A percentile compares a stretch with the other conserved stretches of the same genome.
phyloP scores from a whole-genome alignment of 2,113 vertebrate genomes.

The Sclerurus mexicanus region DNA sequence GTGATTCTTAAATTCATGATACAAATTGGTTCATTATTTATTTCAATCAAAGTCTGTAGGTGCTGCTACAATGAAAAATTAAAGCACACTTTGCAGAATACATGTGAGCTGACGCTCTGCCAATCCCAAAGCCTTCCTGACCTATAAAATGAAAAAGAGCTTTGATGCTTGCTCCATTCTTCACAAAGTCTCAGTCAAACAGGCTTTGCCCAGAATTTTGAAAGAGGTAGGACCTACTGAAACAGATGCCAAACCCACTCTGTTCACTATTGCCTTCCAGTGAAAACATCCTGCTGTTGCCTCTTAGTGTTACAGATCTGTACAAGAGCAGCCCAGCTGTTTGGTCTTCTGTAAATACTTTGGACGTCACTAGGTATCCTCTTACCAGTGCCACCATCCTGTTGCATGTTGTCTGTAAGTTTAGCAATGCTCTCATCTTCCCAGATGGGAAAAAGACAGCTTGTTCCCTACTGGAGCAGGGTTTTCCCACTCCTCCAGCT shows the following conservation, averaged over 20 bases:
- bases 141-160: slow-evolving; percentile 5
- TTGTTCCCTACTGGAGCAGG: neutral
- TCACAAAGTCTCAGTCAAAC: neutral
- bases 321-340: neutral
- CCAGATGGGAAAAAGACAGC: neutral
- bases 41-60: slow-evolving; percentile 34
- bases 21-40: slow-evolving; percentile 55
- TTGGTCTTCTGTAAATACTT: neutral
- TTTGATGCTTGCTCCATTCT: neutral
- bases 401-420: neutral
- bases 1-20: slow-evolving; percentile 37
- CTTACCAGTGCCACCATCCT: neutral
- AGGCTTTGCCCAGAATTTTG: neutral
- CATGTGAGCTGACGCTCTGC: neutral
- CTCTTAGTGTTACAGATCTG: neutral
- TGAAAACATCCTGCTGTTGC: neutral
- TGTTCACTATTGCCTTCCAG: neutral
- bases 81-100: neutral
- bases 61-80: slow-evolving; percentile 55
- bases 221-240: neutral
- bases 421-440: neutral
- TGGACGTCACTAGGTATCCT: neutral
- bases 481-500: neutral
- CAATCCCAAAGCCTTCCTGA: slow-evolving; percentile 33
- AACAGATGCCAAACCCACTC: neutral